Evolutionary conservation across 2,888 invertebrate species (phyloP).

Genomic region (Drosophila cracens): DNA sequence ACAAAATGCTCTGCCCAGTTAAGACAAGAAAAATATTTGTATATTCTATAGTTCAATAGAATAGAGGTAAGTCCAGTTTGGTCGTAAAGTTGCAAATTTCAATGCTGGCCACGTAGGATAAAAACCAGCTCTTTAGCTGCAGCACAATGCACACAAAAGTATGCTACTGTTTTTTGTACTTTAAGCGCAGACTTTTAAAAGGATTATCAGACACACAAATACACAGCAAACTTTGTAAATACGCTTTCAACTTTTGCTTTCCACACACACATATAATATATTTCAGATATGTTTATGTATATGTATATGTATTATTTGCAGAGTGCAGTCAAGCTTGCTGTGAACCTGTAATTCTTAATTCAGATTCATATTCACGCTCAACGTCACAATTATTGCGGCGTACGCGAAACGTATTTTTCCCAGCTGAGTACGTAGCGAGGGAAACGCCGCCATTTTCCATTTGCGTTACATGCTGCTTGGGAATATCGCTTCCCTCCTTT

Average conservation of each 20-base stretch:
- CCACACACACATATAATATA: not conserved
- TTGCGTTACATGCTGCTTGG: constrained; percentile 36
- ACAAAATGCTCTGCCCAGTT: not conserved
- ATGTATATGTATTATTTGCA: constrained; percentile 3
- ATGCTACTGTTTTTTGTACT: constrained; percentile 18
- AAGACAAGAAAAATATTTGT: not conserved
- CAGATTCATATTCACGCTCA: constrained; percentile 41
- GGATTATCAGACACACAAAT: constrained; percentile 3
- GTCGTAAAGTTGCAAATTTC: not conserved
- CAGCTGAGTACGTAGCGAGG: constrained; percentile 56
- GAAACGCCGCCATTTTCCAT: constrained; percentile 61
- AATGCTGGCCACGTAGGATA: not conserved
- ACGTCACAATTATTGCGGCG: constrained; percentile 52
- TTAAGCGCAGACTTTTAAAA: not conserved
- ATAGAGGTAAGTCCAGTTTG: not conserved
- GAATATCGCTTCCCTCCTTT: constrained; percentile 23
- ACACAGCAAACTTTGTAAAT: not conserved
- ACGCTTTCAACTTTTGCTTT: constrained; percentile 1
- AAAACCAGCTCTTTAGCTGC: not conserved
- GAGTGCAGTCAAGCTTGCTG: constrained; percentile 23
- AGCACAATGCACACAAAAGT: constrained; percentile 18
- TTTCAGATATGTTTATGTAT: not conserved
- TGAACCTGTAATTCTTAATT: constrained; percentile 63
- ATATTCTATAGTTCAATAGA: not conserved
- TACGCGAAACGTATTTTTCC: constrained; percentile 67